Evolutionary conservation across 2,888 invertebrate species (phyloP).

Genomic region (Amphimallon solstitiale): DNA sequence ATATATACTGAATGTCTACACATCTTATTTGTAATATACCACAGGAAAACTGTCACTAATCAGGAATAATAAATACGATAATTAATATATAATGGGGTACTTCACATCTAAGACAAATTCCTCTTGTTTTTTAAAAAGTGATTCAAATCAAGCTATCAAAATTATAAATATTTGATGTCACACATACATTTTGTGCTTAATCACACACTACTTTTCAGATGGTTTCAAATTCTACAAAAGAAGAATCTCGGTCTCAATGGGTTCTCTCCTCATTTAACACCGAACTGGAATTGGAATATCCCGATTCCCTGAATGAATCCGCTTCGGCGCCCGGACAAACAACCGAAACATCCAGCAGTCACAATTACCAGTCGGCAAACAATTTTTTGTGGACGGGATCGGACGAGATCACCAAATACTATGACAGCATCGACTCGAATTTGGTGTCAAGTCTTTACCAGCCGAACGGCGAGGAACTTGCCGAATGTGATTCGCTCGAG

Average conservation of each 20-base stretch:
- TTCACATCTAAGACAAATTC: no score
- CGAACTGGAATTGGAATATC: slow-evolving; percentile 58
- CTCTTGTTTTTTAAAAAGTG: no score
- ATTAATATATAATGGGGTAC: no score
- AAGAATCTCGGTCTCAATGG: slow-evolving; percentile 63
- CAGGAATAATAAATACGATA: no score
- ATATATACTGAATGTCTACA: no score
- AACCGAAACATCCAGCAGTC: slow-evolving; percentile 54
- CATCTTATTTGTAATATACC: no score
- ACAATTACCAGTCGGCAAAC: slow-evolving; percentile 63
- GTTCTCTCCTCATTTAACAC: slow-evolving; percentile 62
- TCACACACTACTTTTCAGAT: slow-evolving; percentile 32
- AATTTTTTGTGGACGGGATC: slow-evolving; percentile 66
- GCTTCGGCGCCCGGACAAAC: slow-evolving; percentile 57
- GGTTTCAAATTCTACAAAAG: slow-evolving; percentile 54
- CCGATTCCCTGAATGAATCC: slow-evolving; percentile 65
- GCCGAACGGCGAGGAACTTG: slow-evolving; percentile 66
- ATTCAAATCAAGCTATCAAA: not conserved
- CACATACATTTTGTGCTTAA: not conserved
- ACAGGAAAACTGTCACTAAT: no score
- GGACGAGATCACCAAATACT: slow-evolving; percentile 61
- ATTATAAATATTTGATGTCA: not conserved
- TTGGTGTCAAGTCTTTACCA: slow-evolving; percentile 63
- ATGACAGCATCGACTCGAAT: slow-evolving; percentile 74
- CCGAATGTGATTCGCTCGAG: slow-evolving; percentile 70